Conservation (phyloP, 2,888 invertebrate genomes). For the Endotricha flammealis region DNA sequence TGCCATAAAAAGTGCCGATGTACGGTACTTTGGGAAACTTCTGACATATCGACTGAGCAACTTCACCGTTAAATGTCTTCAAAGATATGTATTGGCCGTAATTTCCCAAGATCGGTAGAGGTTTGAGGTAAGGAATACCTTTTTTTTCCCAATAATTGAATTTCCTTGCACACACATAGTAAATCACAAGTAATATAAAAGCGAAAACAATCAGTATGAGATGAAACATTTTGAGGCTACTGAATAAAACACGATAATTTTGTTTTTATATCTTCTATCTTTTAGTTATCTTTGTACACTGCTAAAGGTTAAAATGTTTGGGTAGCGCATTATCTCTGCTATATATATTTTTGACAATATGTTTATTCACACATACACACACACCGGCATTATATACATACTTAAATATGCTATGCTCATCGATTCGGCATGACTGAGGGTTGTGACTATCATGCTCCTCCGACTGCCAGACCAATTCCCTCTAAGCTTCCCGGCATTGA, state of each 20-base stretch:
- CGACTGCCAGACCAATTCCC: too few species aligned
- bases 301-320: too few species aligned
- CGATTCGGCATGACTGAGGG: too few species aligned
- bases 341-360: too few species aligned
- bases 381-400: too few species aligned
- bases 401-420: neutral
- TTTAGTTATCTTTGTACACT: too few species aligned
- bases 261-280: too few species aligned
- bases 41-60: constrained; percentile 35
- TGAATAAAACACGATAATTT: too few species aligned
- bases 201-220: neutral
- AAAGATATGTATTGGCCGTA: constrained; percentile 38
- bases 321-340: too few species aligned
- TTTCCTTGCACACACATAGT: constrained; percentile 24
- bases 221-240: neutral
- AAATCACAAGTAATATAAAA: neutral
- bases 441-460: too few species aligned
- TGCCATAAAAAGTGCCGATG: constrained; percentile 50
- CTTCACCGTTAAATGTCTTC: constrained; percentile 27
- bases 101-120: constrained; percentile 46
- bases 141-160: constrained; percentile 43
- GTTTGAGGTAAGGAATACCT: constrained; percentile 34
- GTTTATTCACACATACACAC: too few species aligned
- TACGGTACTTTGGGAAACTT: constrained; percentile 40
- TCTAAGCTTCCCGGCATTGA: too few species aligned